Evolutionary conservation across 2,888 invertebrate genomes (phyloP).

Genomic region (Augochlorella aurata): DNA sequence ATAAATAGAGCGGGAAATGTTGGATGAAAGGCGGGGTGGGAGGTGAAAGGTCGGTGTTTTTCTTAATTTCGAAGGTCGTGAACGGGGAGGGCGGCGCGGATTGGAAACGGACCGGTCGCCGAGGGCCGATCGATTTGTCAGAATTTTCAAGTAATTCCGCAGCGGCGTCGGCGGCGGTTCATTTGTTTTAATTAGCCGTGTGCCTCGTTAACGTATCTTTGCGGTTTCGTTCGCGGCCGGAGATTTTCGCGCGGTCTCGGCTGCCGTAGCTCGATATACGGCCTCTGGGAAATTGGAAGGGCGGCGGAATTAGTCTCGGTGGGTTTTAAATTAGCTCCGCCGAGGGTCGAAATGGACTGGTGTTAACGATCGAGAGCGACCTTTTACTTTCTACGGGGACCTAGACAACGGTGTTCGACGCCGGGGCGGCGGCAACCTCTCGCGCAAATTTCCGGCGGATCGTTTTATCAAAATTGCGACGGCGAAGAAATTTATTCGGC

Average conservation of each 20-base stretch:
- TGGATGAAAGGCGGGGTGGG: neutral
- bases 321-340: conserved; percentile 24
- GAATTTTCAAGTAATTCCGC: conserved; percentile 64
- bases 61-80: conserved; percentile 49
- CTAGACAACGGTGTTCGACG: neutral
- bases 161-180: conserved; percentile 36
- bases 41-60: conserved; percentile 40
- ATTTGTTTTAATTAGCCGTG: conserved; percentile 66
- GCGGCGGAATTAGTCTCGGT: conserved; percentile 35
- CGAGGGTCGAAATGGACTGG: conserved; percentile 14
- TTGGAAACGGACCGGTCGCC: conserved; percentile 40
- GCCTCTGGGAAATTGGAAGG: conserved; percentile 26
- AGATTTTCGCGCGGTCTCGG: conserved; percentile 50
- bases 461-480: neutral
- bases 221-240: conserved; percentile 35
- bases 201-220: conserved; percentile 64
- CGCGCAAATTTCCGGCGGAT: neutral
- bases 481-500: neutral
- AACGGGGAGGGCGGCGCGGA: conserved; percentile 23
- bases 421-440: neutral
- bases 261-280: conserved; percentile 16
- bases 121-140: conserved; percentile 65
- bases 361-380: neutral
- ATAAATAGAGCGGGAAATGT: conserved; percentile 12
- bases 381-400: neutral